A percentile compares a stretch with the other conserved stretches of the same genome.
phyloP scores from a whole-genome alignment of 2,888 invertebrate species.

The Embidobia sp. region DNA sequence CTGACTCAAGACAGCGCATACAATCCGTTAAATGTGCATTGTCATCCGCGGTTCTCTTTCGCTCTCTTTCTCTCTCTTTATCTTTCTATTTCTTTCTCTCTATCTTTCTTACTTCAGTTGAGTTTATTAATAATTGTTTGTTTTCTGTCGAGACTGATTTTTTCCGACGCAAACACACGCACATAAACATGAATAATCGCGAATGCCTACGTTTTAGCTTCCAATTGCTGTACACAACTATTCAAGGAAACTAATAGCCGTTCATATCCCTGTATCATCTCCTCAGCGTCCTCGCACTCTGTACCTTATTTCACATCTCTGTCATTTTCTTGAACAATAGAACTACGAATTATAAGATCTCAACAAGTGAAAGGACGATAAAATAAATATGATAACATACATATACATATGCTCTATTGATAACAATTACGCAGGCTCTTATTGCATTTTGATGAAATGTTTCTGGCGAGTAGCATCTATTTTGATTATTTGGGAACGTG shows the following conservation, averaged over 20 bases:
- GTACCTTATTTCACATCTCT: slow-evolving; percentile 16
- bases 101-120: slow-evolving; percentile 18
- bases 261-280: slow-evolving; percentile 16
- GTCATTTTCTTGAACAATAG: not conserved
- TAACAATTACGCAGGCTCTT: slow-evolving; percentile 54
- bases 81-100: slow-evolving; percentile 16
- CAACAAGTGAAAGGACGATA: slow-evolving; percentile 32
- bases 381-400: slow-evolving; percentile 22
- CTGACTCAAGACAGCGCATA: slow-evolving; percentile 22
- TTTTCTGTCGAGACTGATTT: slow-evolving; percentile 57
- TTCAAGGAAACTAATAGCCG: not conserved
- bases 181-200: slow-evolving; percentile 20
- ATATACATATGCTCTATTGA: slow-evolving; percentile 39
- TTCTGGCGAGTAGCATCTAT: slow-evolving; percentile 39
- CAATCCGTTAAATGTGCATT: slow-evolving; percentile 6
- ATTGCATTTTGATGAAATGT: slow-evolving; percentile 60
- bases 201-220: slow-evolving; percentile 23
- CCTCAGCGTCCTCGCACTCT: slow-evolving; percentile 20
- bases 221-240: slow-evolving; percentile 16
- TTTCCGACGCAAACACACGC: slow-evolving; percentile 17
- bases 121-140: slow-evolving; percentile 38
- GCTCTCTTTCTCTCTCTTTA: slow-evolving; percentile 21
- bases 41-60: slow-evolving; percentile 32
- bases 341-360: slow-evolving; percentile 39
- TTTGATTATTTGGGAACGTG: slow-evolving; percentile 40